Percentiles rank a stretch among this genome's conserved stretches.
phyloP scores from a whole-genome alignment of 2,888 invertebrate genomes.

The Eristalinus sepulchralis region DNA sequence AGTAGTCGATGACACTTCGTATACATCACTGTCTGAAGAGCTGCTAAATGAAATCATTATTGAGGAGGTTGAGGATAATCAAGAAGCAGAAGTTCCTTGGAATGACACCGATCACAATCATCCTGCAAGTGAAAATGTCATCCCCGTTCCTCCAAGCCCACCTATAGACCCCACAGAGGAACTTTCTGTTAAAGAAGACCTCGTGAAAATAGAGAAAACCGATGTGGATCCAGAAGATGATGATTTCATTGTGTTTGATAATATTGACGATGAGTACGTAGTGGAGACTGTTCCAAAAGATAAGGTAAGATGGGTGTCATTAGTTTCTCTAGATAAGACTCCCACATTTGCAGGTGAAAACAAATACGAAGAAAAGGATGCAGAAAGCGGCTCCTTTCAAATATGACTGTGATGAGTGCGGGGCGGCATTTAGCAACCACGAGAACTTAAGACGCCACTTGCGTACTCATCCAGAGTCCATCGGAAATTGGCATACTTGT shows the following conservation, averaged over 20 bases:
- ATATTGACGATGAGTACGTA: not conserved
- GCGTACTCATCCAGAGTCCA: slow-evolving; percentile 63
- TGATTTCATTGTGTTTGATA: slow-evolving; percentile 5
- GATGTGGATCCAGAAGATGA: slow-evolving; percentile 14
- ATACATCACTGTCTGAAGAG: slow-evolving; percentile 21
- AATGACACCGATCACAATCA: not conserved
- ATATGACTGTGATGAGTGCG: slow-evolving; percentile 76
- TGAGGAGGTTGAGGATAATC: slow-evolving; percentile 22
- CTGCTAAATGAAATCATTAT: slow-evolving; percentile 48
- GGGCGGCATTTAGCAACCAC: slow-evolving; percentile 76
- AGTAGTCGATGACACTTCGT: not conserved
- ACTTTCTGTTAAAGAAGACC: not conserved
- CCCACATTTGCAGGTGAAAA: not conserved
- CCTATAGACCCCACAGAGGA: not conserved
- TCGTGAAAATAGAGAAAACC: not conserved
- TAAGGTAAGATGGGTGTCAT: not conserved
- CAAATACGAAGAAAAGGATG: slow-evolving; percentile 11
- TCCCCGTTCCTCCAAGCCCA: not conserved
- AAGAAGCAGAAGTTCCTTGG: not conserved
- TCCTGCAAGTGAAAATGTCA: not conserved
- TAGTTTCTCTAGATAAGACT: not conserved
- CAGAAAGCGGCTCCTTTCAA: slow-evolving; percentile 38
- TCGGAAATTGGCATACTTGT: slow-evolving; percentile 28
- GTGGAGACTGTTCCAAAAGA: slow-evolving; percentile 2
- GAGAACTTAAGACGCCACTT: slow-evolving; percentile 76